A percentile compares a stretch with the other conserved stretches of the same genome.
Conservation (phyloP, 2,797 vertebrate species). For the Choloepus didactylus region DNA sequence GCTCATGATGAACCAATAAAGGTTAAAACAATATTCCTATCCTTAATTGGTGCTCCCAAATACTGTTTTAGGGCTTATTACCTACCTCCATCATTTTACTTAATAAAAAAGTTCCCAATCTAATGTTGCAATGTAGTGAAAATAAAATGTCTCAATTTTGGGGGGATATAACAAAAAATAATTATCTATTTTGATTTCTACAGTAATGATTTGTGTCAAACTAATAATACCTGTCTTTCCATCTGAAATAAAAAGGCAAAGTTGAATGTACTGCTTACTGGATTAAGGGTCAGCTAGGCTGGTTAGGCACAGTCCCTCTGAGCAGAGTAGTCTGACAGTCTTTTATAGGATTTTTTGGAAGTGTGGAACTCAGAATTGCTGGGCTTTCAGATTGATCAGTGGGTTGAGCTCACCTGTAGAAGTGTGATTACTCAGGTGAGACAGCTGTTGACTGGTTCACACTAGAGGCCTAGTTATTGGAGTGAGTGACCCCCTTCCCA, state of each 20-base stretch:
- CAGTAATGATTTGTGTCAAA: not conserved
- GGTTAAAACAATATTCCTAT: slow-evolving; percentile 86
- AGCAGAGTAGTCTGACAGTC: not conserved
- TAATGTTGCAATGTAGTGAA: not conserved
- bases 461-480: not conserved
- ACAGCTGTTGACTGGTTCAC: not conserved
- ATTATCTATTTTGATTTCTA: slow-evolving; percentile 41
- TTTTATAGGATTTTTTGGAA: not conserved
- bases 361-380: not conserved
- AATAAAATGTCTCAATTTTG: not conserved
- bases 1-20: slow-evolving; percentile 90
- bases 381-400: not conserved
- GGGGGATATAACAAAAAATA: not conserved
- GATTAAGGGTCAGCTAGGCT: not conserved
- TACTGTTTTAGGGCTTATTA: not conserved
- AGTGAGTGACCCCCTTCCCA: no score
- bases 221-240: not conserved
- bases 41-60: not conserved
- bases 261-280: not conserved
- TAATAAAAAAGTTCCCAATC: not conserved
- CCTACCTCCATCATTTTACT: not conserved
- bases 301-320: not conserved
- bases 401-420: not conserved
- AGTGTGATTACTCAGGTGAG: not conserved
- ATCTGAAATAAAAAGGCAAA: not conserved